These are phyloP conservation scores for Apostichopus parvimensis DNA, from an alignment of 35 echinoderm and acorn worm genomes.

Conservation along the genomic window DNA sequence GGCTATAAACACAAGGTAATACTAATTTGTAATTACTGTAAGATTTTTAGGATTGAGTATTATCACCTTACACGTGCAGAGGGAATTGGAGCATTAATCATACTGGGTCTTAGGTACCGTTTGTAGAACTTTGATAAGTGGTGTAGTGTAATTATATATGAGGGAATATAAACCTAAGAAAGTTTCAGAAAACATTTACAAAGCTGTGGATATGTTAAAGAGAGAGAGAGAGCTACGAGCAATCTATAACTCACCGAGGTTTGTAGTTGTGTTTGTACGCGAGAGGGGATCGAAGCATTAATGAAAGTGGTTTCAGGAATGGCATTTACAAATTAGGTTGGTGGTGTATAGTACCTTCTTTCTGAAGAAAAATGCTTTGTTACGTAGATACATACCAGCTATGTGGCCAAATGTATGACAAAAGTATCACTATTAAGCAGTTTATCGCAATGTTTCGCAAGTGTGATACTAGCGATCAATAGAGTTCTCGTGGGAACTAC, in stretches of 20 bases:
- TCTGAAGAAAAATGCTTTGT: background rate
- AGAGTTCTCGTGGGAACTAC: too few species aligned
- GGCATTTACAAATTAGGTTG: background rate
- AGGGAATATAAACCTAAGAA: background rate
- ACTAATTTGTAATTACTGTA: too few species aligned
- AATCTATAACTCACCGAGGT: background rate
- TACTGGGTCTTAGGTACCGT: too few species aligned
- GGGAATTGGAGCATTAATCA: too few species aligned
- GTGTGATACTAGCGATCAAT: too few species aligned
- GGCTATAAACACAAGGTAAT: too few species aligned
- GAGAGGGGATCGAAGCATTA: background rate
- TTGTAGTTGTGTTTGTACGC: background rate
- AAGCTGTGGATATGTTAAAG: background rate
- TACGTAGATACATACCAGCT: slow-evolving; percentile 13
- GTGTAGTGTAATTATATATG: too few species aligned
- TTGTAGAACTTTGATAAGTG: too few species aligned
- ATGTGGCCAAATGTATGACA: background rate
- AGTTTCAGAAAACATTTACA: background rate
- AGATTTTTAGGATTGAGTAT: too few species aligned
- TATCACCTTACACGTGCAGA: too few species aligned
- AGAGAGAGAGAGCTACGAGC: background rate
- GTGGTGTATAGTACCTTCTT: background rate
- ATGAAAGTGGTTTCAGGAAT: background rate
- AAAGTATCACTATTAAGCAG: too few species aligned
- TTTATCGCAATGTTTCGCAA: too few species aligned